Base-by-base conservation (phyloP, 64 coral and sea anemone species). In the Stichodactyla mertensii region DNA sequence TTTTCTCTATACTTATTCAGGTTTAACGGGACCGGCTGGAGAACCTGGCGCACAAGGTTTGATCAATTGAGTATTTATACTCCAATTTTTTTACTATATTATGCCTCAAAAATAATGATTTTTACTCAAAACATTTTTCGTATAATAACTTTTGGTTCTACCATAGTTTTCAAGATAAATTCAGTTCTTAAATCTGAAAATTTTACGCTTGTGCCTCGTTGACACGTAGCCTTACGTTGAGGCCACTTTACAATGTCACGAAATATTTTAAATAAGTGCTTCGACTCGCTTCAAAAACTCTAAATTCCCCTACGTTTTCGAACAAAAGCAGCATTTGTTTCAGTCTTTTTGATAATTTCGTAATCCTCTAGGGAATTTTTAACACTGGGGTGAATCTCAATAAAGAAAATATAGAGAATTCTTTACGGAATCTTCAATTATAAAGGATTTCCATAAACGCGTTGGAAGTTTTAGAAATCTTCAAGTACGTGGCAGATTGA, bases 11-110 rank as follows among this genome's bases (percentile, higher is more conserved):
- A 74, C 52, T 58, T 64, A 62, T 80, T 85, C 57, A 96, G 94
- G 94, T 10, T 79, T 67, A 12, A 31, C 85, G 10, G 94, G 94
- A 64, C 77, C 87, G 15, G 83, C 78, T 26, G 94, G 94, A 22
- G 88, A 93, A 55, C 16, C 55, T 20, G 94, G 94, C 27, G 23
- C 51, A 10, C 14, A 61, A 83, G 94, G 94, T 96, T 61, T 26
- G 83, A n/a, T 55, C 8, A 28, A 11, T 58, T 58, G 14, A 58
- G 56, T 11, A 58, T 58, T 11, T 22, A 66, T 59, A 59, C 57
- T 59, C 16, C 16, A 18, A 19, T 66, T 66, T n/a, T n/a, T n/a
- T 8, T 2, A 7, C 22, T n/a, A 22, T n/a, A 66, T 6, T 22
- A 2, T 66, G 19, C 19, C 9, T n/a, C 5, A 66, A 66, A 66